phyloP scores from a whole-genome alignment of 37 sponge, comb jelly and placozoan species.

The Halichondria panicea region DNA sequence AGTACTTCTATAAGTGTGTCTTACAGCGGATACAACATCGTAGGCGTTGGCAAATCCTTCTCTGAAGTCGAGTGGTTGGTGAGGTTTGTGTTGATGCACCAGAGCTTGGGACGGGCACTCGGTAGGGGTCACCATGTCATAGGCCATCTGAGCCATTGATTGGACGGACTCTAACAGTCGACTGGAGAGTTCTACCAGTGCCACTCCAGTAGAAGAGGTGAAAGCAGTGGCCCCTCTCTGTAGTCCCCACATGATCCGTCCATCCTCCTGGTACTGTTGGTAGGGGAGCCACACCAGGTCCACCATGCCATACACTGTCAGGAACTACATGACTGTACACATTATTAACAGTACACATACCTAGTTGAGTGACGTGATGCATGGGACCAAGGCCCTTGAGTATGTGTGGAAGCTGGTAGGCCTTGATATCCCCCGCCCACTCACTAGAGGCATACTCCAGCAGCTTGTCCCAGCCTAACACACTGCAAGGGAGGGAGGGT shows the following conservation, averaged over 20 bases:
- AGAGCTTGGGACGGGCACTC: constrained; percentile 6
- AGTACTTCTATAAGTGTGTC: too few species aligned
- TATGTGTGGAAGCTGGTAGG: constrained; percentile 80
- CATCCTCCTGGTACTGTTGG: constrained; percentile 97
- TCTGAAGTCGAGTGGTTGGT: constrained; percentile 79
- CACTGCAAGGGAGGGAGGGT: constrained; percentile 19
- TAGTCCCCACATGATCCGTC: constrained; percentile 88
- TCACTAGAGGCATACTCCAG: constrained; percentile 55
- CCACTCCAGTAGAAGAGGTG: constrained; percentile 84
- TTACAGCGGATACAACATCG: constrained; percentile 69
- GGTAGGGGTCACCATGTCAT: constrained; percentile 60
- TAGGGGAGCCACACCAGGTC: constrained; percentile 92
- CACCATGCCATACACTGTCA: constrained; percentile 76
- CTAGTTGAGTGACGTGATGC: constrained; percentile 86
- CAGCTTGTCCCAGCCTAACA: constrained; percentile 84
- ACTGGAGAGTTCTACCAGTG: constrained; percentile 84
- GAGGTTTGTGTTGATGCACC: constrained; percentile 35
- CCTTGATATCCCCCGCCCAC: constrained; percentile 77
- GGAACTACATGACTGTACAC: background rate
- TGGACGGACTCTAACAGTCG: constrained; percentile 74
- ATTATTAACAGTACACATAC: constrained; percentile 41
- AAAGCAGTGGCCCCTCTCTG: constrained; percentile 92
- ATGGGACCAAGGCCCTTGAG: constrained; percentile 93
- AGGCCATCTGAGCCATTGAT: constrained; percentile 75
- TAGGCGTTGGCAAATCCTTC: constrained; percentile 91